A percentile compares a stretch with the other conserved stretches of the same genome.
Evolutionary conservation across 2,113 vertebrate species (phyloP).

Genomic region (Prionailurus bengalensis): DNA sequence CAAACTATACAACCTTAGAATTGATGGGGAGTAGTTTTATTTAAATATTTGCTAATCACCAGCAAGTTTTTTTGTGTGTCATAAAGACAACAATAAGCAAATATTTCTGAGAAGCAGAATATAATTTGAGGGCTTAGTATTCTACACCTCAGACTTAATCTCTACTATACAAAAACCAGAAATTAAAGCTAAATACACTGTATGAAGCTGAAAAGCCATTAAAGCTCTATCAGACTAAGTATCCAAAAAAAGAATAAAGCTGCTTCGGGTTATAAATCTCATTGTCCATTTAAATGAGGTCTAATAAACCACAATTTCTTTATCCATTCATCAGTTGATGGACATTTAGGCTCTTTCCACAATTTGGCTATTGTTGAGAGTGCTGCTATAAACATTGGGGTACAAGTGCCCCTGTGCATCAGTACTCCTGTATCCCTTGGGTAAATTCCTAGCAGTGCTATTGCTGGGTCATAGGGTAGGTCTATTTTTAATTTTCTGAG

Average conservation of each 20-base stretch:
- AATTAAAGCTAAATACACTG: constrained; percentile 34
- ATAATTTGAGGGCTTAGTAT: constrained; percentile 15
- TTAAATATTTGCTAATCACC: constrained; percentile 44
- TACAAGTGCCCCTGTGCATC: no score
- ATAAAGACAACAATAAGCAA: neutral
- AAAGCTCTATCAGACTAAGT: neutral
- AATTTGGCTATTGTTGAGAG: no score
- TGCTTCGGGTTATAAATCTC: constrained; percentile 42
- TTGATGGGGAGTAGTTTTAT: constrained; percentile 9
- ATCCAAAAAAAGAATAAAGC: neutral
- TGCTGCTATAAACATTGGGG: no score
- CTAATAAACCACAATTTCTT: neutral
- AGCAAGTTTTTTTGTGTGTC: constrained; percentile 8
- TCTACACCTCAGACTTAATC: neutral
- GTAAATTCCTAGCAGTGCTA: no score
- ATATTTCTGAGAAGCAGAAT: constrained; percentile 24
- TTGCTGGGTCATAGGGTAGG: no score
- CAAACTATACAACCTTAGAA: neutral
- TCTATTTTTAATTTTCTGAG: no score
- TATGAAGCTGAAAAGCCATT: neutral
- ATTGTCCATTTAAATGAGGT: constrained; percentile 35
- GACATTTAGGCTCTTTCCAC: no score
- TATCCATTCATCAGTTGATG: no score
- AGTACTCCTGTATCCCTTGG: no score
- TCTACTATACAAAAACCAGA: neutral